Evolutionary conservation across 2,113 vertebrate genomes (phyloP), one percentile per base, ranked within the genome.

Genomic region (Myotis yumanensis): DNA sequence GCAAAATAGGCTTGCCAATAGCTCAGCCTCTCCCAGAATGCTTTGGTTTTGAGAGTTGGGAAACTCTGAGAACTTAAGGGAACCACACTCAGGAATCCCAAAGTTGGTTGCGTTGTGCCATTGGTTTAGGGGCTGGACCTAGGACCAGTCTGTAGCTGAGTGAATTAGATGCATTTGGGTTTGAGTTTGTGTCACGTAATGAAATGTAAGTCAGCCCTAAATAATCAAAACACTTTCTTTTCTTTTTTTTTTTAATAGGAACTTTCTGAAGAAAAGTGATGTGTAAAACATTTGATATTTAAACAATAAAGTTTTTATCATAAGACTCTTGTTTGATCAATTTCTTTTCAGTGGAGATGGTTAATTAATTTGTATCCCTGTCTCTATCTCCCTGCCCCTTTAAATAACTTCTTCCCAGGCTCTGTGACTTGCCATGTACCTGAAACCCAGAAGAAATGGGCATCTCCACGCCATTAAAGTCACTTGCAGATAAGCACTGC

Each of bases 1-100:
- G 51, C 88, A 93, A 62, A 51, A 81, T 89, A 71, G 32, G 37
- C 81, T 35, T 83, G 25, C 0, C 35, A 76, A 15, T 0, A 0
- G 69, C 95, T 95, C 95, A 82, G 91, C 92, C 64, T 20, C 93
- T 54, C 89, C 94, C 96, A 85, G 86, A 91, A 97, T 92, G 96
- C 97, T 96, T 97, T 97, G 92, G 93, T 95, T 97, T 96, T 80
- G 89, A 97, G 97, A 94, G 96, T 97, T 97, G 94, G 93, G 85
- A 97, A 73, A 96, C 95, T 97, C 96, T 94, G 96, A 98, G 97
- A 97, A 95, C 95, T 98, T 97, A 96, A 91, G 97, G 97, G 97
- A 98, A 96, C 96, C 97, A 97, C 95, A 96, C 98, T 98, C 98
- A 98, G 98, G 98, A 98, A 98, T 97, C 98, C 98, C 97, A 96